phyloP scores from a whole-genome alignment of 2,888 invertebrate species.

The Antheraea assamensis region DNA sequence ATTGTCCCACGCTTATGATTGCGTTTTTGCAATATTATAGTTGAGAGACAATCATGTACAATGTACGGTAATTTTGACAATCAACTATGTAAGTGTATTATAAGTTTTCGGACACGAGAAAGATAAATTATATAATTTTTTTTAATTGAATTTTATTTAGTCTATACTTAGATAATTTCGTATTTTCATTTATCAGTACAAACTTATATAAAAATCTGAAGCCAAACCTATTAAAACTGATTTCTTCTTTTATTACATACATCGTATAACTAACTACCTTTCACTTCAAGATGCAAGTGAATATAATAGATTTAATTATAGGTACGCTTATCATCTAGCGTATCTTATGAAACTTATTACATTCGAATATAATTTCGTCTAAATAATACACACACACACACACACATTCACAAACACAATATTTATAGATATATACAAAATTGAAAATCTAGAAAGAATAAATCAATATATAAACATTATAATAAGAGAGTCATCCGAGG shows the following conservation, averaged over 20 bases:
- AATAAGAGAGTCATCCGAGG: conserved; percentile 6
- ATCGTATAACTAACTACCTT: no score
- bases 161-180: no score
- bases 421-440: no score
- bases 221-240: not conserved
- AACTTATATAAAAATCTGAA: no score
- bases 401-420: no score
- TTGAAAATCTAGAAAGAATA: not conserved
- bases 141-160: no score
- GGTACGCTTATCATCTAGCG: no score
- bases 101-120: not conserved
- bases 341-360: no score
- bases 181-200: no score
- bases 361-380: no score
- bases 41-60: not conserved
- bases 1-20: conserved; percentile 18
- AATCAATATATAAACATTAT: conserved; percentile 9
- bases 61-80: conserved; percentile 1
- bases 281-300: not conserved
- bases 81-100: not conserved
- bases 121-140: not conserved
- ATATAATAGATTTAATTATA: not conserved
- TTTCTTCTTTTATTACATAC: not conserved
- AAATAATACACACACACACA: no score
- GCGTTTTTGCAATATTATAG: conserved; percentile 12